phyloP scores from a whole-genome alignment of 2,888 invertebrate genomes.

The Thecocarcelia acutangulata region DNA sequence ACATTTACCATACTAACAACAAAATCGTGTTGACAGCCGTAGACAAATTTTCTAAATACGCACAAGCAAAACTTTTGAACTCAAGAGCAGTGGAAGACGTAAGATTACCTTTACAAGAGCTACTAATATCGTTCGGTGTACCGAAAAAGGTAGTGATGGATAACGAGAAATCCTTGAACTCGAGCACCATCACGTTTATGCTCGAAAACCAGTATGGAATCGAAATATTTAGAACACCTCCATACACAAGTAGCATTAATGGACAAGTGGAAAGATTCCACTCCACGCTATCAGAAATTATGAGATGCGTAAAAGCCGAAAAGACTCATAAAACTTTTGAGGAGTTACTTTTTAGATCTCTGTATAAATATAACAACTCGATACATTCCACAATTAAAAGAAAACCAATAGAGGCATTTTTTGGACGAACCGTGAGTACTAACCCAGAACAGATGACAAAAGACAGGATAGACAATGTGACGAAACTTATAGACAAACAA shows the following conservation, averaged over 20 bases:
- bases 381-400: not conserved
- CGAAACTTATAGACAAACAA: not conserved
- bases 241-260: too few relatives aligned
- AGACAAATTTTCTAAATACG: conserved; percentile 12
- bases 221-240: not conserved
- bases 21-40: conserved; percentile 6
- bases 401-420: not conserved
- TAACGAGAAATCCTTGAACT: not conserved
- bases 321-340: not conserved
- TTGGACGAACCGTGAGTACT: not conserved
- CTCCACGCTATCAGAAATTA: not conserved
- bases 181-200: conserved; percentile 2
- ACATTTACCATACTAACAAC: conserved; percentile 4
- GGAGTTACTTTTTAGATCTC: conserved; percentile 1
- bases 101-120: not conserved
- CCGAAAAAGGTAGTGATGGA: not conserved
- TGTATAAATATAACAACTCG: too few relatives aligned
- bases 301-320: not conserved
- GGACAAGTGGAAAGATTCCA: not conserved
- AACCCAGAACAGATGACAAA: not conserved
- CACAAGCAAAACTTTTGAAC: conserved; percentile 8
- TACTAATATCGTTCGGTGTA: not conserved
- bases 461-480: not conserved
- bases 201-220: not conserved
- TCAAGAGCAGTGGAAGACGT: conserved; percentile 11